A percentile compares a stretch with the other conserved stretches of the same genome.
Conservation (phyloP, 2,113 vertebrate species). For the Abramis brama region DNA sequence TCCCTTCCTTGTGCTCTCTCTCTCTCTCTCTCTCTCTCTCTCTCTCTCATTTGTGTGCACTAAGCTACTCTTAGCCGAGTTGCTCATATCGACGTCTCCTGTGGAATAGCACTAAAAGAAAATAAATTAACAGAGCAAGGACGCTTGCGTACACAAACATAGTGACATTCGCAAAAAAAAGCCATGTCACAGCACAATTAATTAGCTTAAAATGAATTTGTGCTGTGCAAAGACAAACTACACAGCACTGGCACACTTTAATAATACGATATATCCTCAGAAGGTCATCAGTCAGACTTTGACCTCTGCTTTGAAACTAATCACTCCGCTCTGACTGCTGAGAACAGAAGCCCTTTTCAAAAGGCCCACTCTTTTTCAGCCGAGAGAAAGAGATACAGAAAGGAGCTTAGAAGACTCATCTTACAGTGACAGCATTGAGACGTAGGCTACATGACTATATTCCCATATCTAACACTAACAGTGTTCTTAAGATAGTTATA, state of each 20-base stretch:
- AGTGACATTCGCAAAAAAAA: background rate
- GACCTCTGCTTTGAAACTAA: conserved; percentile 31
- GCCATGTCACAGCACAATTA: background rate
- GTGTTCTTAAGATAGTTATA: conserved; percentile 66
- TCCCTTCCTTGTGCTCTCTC: background rate
- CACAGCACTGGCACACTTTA: background rate
- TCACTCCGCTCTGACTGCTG: background rate
- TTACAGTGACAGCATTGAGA: conserved; percentile 36
- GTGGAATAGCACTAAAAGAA: conserved; percentile 11
- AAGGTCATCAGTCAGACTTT: conserved; percentile 35
- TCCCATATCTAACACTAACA: conserved; percentile 56
- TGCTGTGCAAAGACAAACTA: background rate
- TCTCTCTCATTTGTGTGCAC: conserved; percentile 25
- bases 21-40: background rate
- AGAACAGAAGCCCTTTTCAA: background rate
- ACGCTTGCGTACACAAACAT: conserved; percentile 15
- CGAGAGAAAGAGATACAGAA: background rate
- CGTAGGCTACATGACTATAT: conserved; percentile 35
- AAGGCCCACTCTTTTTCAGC: background rate
- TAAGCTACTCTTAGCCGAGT: conserved; percentile 23
- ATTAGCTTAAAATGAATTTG: conserved; percentile 9
- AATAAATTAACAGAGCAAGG: conserved; percentile 4
- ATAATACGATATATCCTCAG: conserved; percentile 10
- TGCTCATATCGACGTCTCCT: conserved; percentile 17
- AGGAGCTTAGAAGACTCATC: conserved; percentile 34